Conservation (phyloP, 2,888 invertebrate species). For the Andricus quercusramuli region DNA sequence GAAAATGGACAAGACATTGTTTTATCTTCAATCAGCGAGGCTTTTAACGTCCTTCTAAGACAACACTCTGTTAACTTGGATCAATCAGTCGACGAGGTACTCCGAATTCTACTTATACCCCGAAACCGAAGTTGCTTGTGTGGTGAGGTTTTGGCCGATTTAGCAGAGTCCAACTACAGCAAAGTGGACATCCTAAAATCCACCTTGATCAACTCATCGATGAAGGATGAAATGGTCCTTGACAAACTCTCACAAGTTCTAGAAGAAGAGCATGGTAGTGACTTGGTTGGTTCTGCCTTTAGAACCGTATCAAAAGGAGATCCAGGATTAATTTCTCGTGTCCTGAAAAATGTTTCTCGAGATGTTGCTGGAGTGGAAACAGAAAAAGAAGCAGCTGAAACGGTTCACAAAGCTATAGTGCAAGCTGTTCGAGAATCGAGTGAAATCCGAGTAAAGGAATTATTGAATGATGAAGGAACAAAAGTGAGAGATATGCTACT, state of each 20-base stretch:
- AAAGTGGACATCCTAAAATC: constrained; percentile 84
- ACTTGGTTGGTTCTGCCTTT: constrained; percentile 84
- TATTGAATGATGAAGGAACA: constrained; percentile 80
- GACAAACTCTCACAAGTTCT: constrained; percentile 84
- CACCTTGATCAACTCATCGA: constrained; percentile 80
- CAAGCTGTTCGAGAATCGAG: constrained; percentile 84
- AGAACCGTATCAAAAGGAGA: constrained; percentile 84
- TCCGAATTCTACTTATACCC: constrained; percentile 68
- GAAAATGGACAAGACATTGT: constrained; percentile 64
- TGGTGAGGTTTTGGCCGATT: constrained; percentile 65
- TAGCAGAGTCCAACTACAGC: constrained; percentile 74
- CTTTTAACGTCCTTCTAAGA: constrained; percentile 69
- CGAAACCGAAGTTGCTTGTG: constrained; percentile 70
- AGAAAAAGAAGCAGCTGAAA: constrained; percentile 84
- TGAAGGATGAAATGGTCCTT: constrained; percentile 82
- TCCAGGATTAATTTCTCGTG: constrained; percentile 82
- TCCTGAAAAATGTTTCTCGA: constrained; percentile 82
- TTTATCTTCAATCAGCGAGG: constrained; percentile 73
- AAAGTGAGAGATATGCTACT: constrained; percentile 79
- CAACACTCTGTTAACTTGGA: constrained; percentile 63
- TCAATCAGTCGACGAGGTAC: constrained; percentile 67
- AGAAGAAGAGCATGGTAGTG: constrained; percentile 79
- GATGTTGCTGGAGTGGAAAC: constrained; percentile 82
- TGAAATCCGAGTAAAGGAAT: constrained; percentile 81
- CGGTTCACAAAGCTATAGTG: constrained; percentile 85